Evolutionary conservation across 2,888 invertebrate species (phyloP), one percentile per base, ranked within the genome.

Genomic region (Tachina grossa): DNA sequence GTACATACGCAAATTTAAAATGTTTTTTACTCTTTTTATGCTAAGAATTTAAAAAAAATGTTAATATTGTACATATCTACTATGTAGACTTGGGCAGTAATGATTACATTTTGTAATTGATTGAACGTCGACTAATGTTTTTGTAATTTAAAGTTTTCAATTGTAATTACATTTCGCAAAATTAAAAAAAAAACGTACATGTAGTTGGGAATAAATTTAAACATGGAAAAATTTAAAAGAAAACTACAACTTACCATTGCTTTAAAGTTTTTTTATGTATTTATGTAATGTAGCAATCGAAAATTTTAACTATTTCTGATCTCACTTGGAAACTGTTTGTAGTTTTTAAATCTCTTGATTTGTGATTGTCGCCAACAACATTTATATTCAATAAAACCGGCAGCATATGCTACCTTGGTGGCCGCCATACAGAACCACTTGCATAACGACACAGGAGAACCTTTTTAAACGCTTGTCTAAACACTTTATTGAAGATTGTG

Each of bases 401-500:
- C 4, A 49, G 55, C 14, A 13, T 79, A 31, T 91, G 92, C 92
- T 93, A 93, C 90, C 94, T 94, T 86, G 93, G 93, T 47, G 94
- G 94, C 63, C 94, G 92, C 95, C 95, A 95, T 47, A 88, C 90
- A 86, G 94, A 94, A 3, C 53, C 19, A 31, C 31, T 78, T 87
- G 94, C 94, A 91, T 97, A 97, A 88, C 95, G 94, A 92, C 97
- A 98, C 80, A 95, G 93, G 79, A 98, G 93, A 11, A 98, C 97
- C 92, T 96, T 97, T 91, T 97, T 96, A 92, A 98, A 98, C 0
- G 98, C 97, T 91, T 97, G 96, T 57, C 98, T 94, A 93, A 98
- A 98, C 82, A 97, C 96, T 91, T 97, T 97, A 93, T 98, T 98
- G 93, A 98, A 98, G 90, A 98, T 97, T 39, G 98, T 98, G 92